Base-by-base conservation (phyloP, 2,797 vertebrate species). In the Acipenser transmontanus region DNA sequence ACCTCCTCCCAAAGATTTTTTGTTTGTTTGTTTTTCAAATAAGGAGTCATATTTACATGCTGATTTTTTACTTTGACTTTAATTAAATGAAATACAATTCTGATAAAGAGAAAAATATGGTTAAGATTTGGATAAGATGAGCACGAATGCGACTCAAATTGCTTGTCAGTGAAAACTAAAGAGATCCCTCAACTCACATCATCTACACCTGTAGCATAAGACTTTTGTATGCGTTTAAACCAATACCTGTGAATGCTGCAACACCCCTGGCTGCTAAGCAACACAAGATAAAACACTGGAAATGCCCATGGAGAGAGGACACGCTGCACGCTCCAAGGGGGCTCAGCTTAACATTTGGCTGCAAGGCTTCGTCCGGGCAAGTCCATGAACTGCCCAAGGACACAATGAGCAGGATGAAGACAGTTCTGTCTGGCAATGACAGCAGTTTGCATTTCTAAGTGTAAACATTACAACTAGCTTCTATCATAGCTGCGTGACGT, bases 381-480 rank as follows among this genome's bases (percentile, higher is more conserved):
- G 12, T 34, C 34, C 34, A 34, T 4, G 34, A 34, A 34, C 34
- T 34, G 34, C 9, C 12, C 7, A n/a, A 11, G 6, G 12, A 57
- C 9, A n/a, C 12, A 11, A 7, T 11, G 54, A 11, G 54, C 12
- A 57, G 4, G 7, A n/a, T 13, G 9, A 57, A 13, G 54, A 57
- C 12, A n/a, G 11, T 57, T 57, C 54, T 57, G 54, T 6, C 9
- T 13, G 12, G 54, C 12, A 57, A 57, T 2, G 14, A n/a, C 7
- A 13, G 4, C 54, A 57, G 14, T 57, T 57, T 57, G 10, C 54
- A 57, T n/a, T 57, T 57, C 13, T 12, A 12, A 57, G 8, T 13
- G 9, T 11, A 7, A 13, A 57, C 54, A 7, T 14, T n/a, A 67
- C 66, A 61, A 66, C 66, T 63, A 57, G 73, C 66, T 64, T 66